Evolutionary conservation across 2,113 vertebrate genomes (phyloP).

Genomic region (Channa maculata): DNA sequence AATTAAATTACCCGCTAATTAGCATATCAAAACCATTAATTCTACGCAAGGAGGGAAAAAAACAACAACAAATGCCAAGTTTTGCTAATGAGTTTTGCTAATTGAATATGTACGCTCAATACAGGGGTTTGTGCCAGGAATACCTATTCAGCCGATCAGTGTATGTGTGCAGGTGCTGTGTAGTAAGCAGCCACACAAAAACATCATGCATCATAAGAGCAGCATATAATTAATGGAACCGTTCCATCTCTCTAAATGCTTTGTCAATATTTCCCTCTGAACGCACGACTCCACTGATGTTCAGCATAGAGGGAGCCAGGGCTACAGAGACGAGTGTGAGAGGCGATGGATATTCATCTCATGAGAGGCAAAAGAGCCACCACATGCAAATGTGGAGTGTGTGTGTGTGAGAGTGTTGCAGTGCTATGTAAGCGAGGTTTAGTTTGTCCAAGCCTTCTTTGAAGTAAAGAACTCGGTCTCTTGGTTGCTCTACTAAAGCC

Average conservation of each 20-base stretch:
- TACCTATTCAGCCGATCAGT: constrained; percentile 75
- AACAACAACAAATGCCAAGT: constrained; percentile 98
- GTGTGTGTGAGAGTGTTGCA: constrained; percentile 42
- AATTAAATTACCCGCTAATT: constrained; percentile 99
- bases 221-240: constrained; percentile 71
- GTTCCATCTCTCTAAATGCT: constrained; percentile 70
- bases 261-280: constrained; percentile 77
- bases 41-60: constrained; percentile 89
- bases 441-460: constrained; percentile 68
- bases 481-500: constrained; percentile 66
- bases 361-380: constrained; percentile 65
- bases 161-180: constrained; percentile 2
- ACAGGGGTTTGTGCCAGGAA: constrained; percentile 75
- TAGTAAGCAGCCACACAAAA: constrained; percentile 54
- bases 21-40: constrained; percentile 99
- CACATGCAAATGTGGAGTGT: constrained; percentile 46
- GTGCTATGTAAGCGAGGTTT: constrained; percentile 50
- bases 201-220: constrained; percentile 67
- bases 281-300: constrained; percentile 60
- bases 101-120: constrained; percentile 94
- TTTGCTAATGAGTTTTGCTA: constrained; percentile 99
- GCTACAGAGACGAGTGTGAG: constrained; percentile 38
- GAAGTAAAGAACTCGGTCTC: constrained; percentile 68
- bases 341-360: constrained; percentile 73
- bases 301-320: constrained; percentile 37